Evolutionary conservation across 1,140 invertebrate species (phyloP).

Genomic region (Cherax quadricarinatus): DNA sequence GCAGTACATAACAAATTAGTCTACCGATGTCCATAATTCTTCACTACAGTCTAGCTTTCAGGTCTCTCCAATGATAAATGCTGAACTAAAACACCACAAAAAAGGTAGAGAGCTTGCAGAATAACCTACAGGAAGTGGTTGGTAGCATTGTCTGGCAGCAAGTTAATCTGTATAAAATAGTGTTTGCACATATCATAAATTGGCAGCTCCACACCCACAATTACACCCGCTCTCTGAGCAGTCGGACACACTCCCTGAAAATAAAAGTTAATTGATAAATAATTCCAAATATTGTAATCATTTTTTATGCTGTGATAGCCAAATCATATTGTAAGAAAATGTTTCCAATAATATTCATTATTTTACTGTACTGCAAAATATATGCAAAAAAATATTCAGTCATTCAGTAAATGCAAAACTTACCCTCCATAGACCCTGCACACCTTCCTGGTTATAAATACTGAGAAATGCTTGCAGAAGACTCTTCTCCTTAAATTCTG

Average conservation of each 20-base stretch:
- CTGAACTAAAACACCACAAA: constrained; percentile 6
- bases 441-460: constrained; percentile 87
- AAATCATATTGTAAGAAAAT: too few relatives aligned
- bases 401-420: constrained; percentile 73
- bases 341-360: too few relatives aligned
- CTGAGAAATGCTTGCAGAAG: constrained; percentile 87
- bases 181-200: constrained; percentile 95
- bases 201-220: constrained; percentile 94
- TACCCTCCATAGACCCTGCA: constrained; percentile 91
- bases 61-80: not conserved
- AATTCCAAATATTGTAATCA: not conserved
- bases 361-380: too few relatives aligned
- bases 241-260: constrained; percentile 91
- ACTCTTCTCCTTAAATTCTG: constrained; percentile 76
- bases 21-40: not conserved
- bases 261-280: constrained; percentile 5
- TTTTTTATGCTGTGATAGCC: too few relatives aligned
- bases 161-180: constrained; percentile 81
- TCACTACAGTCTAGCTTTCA: not conserved
- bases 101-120: not conserved
- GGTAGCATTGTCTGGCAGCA: constrained; percentile 86
- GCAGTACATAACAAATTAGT: not conserved
- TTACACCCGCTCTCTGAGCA: constrained; percentile 92
- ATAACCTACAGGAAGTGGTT: constrained; percentile 91
- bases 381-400: too few relatives aligned